Evolutionary conservation across 1,140 invertebrate species (phyloP).

Genomic region (Cherax destructor): DNA sequence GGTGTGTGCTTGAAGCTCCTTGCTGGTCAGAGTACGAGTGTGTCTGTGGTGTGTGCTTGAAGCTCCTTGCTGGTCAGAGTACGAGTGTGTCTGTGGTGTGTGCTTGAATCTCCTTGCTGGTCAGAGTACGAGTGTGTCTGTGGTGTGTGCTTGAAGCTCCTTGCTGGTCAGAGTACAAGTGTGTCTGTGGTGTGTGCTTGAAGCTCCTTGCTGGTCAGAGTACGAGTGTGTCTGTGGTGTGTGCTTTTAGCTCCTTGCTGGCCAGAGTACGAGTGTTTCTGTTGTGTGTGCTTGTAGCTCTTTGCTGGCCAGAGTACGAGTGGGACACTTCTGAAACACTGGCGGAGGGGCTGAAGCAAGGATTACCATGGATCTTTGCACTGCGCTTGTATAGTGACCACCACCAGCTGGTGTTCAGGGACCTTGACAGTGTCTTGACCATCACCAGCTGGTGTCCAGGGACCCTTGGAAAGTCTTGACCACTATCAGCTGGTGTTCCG

Average conservation of each 20-base stretch:
- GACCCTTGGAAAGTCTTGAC: too few species aligned
- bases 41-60: neutral
- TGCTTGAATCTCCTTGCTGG: neutral
- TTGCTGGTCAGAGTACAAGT: neutral
- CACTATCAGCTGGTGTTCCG: too few species aligned
- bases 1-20: neutral
- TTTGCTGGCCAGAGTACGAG: neutral
- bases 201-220: neutral
- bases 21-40: too few species aligned
- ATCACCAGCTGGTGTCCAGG: too few species aligned
- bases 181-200: neutral
- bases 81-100: neutral
- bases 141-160: neutral
- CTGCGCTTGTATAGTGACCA: too few species aligned
- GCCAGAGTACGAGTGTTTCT: too few species aligned
- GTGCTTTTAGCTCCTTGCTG: neutral
- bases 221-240: neutral
- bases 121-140: too few species aligned
- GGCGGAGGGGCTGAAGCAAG: too few species aligned
- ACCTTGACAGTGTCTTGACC: too few species aligned
- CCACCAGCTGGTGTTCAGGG: too few species aligned
- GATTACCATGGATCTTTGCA: too few species aligned
- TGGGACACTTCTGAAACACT: too few species aligned
- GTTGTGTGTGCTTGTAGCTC: neutral
- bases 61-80: neutral